These are phyloP conservation scores for Mionectes olivaceus DNA, from an alignment of 2,797 vertebrate species.

Conservation along the genomic window DNA sequence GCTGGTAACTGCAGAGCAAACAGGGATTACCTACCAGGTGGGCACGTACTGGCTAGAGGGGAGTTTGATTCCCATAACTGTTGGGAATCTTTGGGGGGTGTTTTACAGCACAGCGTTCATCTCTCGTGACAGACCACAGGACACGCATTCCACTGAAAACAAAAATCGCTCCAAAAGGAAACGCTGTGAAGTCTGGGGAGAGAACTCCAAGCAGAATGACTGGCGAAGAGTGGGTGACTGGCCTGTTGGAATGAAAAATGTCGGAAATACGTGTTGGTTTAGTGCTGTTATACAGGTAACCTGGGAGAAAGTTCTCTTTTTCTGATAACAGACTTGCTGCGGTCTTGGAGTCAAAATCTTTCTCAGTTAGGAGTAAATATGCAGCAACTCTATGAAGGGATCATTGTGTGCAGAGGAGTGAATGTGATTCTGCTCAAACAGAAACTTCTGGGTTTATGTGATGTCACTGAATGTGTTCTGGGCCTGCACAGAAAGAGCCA, in stretches of 20 bases:
- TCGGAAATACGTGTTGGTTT: constrained; percentile 98
- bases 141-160: constrained; percentile 81
- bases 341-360: background rate
- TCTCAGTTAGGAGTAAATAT: background rate
- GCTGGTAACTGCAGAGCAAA: background rate
- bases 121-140: constrained; percentile 78
- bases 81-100: background rate
- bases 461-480: background rate
- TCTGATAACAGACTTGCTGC: background rate
- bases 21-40: background rate
- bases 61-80: background rate
- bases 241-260: constrained; percentile 96
- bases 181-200: constrained; percentile 88
- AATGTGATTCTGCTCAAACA: background rate
- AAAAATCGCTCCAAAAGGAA: constrained; percentile 90
- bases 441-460: background rate
- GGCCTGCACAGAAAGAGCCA: background rate
- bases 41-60: background rate
- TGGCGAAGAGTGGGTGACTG: constrained; percentile 90
- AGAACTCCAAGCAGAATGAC: constrained; percentile 84
- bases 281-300: constrained; percentile 97
- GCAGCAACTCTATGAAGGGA: background rate
- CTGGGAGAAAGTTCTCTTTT: no score
- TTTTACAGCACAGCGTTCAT: fast-evolving
- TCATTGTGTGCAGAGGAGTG: fast-evolving